A percentile compares a stretch with the other conserved stretches of the same genome.
These are phyloP conservation scores for Monopterus albus DNA, from an alignment of 2,113 vertebrate genomes.

Conservation along the genomic window DNA sequence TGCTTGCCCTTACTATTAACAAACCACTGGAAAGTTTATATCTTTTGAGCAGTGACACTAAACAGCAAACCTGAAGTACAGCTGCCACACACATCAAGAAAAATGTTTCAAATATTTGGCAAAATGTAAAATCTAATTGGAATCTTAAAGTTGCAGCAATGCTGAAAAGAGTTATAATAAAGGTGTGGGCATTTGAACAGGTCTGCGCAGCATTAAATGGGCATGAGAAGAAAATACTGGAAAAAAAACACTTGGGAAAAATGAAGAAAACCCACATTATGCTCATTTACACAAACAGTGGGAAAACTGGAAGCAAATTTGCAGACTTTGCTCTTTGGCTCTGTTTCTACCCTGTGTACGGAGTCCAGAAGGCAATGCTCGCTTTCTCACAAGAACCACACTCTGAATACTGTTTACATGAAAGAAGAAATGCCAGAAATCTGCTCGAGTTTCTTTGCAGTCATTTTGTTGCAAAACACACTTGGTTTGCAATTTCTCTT, in stretches of 20 bases:
- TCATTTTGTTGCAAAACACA: neutral
- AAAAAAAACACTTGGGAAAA: too few species aligned
- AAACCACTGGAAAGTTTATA: slow-evolving; percentile 1
- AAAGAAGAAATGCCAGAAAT: neutral
- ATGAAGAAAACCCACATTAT: too few species aligned
- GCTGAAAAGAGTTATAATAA: neutral
- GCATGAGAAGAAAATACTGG: too few species aligned
- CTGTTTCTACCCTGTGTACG: too few species aligned
- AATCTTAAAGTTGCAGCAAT: neutral
- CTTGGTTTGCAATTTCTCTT: neutral
- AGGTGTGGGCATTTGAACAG: too few species aligned
- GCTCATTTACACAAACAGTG: too few species aligned
- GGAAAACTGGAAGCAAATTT: too few species aligned
- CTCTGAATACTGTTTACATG: neutral
- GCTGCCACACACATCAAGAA: slow-evolving; percentile 13
- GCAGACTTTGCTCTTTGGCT: too few species aligned
- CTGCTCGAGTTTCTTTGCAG: neutral
- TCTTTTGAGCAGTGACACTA: slow-evolving; percentile 22
- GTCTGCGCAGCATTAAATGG: too few species aligned
- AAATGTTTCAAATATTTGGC: slow-evolving; percentile 11
- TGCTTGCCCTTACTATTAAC: slow-evolving; percentile 14
- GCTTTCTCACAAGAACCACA: too few species aligned
- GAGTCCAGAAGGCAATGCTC: too few species aligned
- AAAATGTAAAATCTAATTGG: neutral
- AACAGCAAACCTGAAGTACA: neutral